Evolutionary conservation across 2,797 vertebrate genomes (phyloP).

Genomic region (Betta splendens): DNA sequence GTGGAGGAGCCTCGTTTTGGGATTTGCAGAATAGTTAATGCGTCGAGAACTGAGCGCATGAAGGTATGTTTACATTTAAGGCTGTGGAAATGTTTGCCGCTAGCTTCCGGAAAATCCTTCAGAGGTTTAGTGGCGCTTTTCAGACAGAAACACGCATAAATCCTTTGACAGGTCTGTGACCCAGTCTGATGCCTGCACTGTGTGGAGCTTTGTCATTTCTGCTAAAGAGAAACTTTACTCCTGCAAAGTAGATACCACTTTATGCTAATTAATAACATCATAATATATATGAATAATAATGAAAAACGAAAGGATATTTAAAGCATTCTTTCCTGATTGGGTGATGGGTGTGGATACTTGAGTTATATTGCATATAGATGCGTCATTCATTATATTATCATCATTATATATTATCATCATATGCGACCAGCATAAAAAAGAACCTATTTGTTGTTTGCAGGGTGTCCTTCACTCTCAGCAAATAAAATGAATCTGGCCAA

Average conservation of each 20-base stretch:
- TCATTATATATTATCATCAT: conserved; percentile 45
- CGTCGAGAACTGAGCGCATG: conserved; percentile 55
- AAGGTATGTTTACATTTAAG: conserved; percentile 64
- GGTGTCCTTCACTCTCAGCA: conserved; percentile 6
- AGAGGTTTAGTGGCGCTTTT: background rate
- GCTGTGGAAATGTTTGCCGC: background rate
- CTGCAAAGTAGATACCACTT: background rate
- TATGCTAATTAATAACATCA: background rate
- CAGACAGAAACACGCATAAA: conserved; percentile 21
- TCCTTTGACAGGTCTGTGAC: conserved; percentile 21
- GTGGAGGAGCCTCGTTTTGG: conserved; percentile 40
- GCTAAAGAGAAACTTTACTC: conserved; percentile 31
- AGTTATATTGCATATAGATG: conserved; percentile 51
- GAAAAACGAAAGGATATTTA: too few species aligned
- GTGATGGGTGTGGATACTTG: conserved; percentile 45
- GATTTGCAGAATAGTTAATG: conserved; percentile 59
- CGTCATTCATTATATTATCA: conserved; percentile 59
- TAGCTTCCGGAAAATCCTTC: background rate
- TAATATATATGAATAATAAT: background rate
- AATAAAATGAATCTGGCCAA: conserved; percentile 18
- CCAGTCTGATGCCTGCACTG: conserved; percentile 9
- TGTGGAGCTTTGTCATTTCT: conserved; percentile 14
- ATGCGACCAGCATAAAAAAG: conserved; percentile 20
- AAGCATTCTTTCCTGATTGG: too few species aligned
- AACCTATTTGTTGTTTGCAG: conserved; percentile 19